These are phyloP conservation scores for Crocallis elinguaria DNA, from an alignment of 2,888 invertebrate species.

Conservation along the genomic window DNA sequence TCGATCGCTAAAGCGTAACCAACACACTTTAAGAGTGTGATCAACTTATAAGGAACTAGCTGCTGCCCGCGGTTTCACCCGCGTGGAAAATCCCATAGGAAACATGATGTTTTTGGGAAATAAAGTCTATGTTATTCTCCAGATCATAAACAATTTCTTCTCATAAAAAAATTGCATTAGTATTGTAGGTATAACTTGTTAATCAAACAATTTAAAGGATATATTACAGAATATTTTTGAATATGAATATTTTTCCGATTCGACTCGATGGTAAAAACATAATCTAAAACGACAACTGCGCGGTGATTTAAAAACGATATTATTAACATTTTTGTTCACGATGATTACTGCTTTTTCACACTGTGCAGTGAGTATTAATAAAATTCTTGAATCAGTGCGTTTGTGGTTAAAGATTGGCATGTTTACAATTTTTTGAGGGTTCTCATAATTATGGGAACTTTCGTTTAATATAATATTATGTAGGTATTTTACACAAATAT, in stretches of 20 bases:
- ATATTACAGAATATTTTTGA: too few species aligned
- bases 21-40: slow-evolving; percentile 14
- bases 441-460: too few species aligned
- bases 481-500: neutral
- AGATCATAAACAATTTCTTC: too few species aligned
- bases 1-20: slow-evolving; percentile 5
- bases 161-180: too few species aligned
- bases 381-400: neutral
- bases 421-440: too few species aligned
- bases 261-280: slow-evolving; percentile 10
- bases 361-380: slow-evolving; percentile 21
- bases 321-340: slow-evolving; percentile 48
- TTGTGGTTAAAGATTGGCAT: neutral
- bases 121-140: too few species aligned
- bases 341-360: slow-evolving; percentile 53
- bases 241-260: slow-evolving; percentile 1
- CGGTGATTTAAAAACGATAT: slow-evolving; percentile 41
- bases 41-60: slow-evolving; percentile 22
- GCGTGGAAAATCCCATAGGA: too few species aligned
- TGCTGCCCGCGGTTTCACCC: too few species aligned
- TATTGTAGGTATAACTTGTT: too few species aligned
- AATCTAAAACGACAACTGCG: slow-evolving; percentile 6
- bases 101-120: too few species aligned
- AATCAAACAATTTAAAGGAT: too few species aligned
- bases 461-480: too few species aligned